Conservation (phyloP, 2,888 invertebrate species). For the Andrena bucephala region DNA sequence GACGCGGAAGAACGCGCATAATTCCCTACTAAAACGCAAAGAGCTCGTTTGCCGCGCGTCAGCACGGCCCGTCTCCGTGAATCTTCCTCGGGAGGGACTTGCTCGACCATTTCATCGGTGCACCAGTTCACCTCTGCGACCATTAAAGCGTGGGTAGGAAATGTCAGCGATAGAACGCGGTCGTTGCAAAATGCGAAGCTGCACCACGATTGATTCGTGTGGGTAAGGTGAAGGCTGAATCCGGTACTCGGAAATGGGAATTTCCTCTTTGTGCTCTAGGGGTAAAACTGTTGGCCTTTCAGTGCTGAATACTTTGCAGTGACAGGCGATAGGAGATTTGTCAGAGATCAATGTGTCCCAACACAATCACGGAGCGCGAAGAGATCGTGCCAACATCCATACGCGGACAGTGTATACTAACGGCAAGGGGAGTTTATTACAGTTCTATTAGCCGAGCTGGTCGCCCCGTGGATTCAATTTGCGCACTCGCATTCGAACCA, state of each 20-base stretch:
- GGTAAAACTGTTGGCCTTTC: too few species aligned
- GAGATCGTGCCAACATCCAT: too few species aligned
- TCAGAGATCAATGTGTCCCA: too few species aligned
- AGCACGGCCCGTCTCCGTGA: slow-evolving; percentile 52
- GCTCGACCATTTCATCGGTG: slow-evolving; percentile 18
- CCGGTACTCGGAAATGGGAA: too few species aligned
- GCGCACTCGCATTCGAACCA: slow-evolving; percentile 4
- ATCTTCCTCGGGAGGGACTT: slow-evolving; percentile 46
- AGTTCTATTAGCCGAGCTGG: not conserved
- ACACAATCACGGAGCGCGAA: too few species aligned
- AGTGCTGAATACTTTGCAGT: too few species aligned
- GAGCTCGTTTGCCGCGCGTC: slow-evolving; percentile 75
- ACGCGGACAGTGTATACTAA: not conserved
- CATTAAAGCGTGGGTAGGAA: slow-evolving; percentile 19
- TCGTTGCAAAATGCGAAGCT: too few species aligned
- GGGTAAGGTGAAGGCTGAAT: too few species aligned
- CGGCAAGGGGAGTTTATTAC: not conserved
- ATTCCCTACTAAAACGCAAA: slow-evolving; percentile 82
- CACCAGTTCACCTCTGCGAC: slow-evolving; percentile 27
- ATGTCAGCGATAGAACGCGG: not conserved
- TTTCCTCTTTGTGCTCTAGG: too few species aligned
- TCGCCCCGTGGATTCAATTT: slow-evolving; percentile 24
- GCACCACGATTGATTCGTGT: too few species aligned
- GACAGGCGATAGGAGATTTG: too few species aligned
- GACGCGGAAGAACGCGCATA: slow-evolving; percentile 80